Percentiles rank a stretch among this genome's conserved stretches.
phyloP scores from a whole-genome alignment of 2,113 vertebrate species.

The Otis tarda region DNA sequence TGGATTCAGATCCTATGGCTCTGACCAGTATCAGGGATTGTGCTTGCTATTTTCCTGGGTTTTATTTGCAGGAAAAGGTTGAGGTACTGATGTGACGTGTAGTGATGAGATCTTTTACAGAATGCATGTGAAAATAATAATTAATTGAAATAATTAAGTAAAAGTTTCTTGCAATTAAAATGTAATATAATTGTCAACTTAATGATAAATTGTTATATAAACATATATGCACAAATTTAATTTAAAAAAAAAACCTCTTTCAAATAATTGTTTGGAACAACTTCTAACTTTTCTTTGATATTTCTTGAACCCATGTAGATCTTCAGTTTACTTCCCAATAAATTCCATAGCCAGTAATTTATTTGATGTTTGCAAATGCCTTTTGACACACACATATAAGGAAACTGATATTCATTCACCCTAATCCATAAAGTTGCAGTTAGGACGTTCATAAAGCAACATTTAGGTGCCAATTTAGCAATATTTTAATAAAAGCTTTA shows the following conservation, averaged over 20 bases:
- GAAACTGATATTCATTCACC: neutral
- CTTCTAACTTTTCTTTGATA: neutral
- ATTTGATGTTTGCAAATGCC: neutral
- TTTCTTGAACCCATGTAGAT: neutral
- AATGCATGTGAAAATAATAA: neutral
- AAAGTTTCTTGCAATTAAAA: neutral
- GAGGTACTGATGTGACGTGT: neutral
- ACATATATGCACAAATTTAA: neutral
- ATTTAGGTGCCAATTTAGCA: neutral
- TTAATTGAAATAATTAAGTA: neutral
- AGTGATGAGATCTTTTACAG: neutral
- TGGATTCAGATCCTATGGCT: neutral
- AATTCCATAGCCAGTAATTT: neutral
- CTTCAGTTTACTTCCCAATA: neutral
- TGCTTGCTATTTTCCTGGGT: neutral
- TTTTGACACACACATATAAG: neutral
- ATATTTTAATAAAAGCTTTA: neutral
- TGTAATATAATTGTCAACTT: neutral
- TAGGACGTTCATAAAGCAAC: neutral
- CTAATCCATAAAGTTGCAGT: neutral
- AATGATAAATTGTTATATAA: neutral
- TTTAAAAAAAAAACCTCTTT: rapidly evolving
- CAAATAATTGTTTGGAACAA: neutral
- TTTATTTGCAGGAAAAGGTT: neutral
- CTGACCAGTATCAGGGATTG: neutral